Evolutionary conservation across 2,113 vertebrate species (phyloP).

Genomic region (Pteronura brasiliensis): DNA sequence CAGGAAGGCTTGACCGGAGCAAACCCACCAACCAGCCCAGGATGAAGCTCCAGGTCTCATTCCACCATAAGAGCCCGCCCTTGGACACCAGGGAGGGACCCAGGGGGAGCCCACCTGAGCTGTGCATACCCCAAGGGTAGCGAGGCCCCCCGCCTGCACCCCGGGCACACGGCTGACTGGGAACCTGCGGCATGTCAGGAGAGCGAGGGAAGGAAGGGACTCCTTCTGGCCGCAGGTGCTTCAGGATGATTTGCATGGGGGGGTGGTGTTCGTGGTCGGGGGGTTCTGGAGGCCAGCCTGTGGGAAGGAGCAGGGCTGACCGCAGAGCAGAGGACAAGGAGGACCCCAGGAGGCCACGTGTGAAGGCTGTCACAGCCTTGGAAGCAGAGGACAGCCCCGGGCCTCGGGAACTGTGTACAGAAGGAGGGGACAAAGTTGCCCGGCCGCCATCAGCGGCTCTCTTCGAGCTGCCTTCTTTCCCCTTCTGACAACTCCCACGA

Average conservation of each 20-base stretch:
- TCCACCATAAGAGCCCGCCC: rapidly evolving
- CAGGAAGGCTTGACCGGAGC: rapidly evolving
- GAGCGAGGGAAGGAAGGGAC: background rate
- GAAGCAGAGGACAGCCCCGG: background rate
- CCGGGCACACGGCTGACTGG: rapidly evolving
- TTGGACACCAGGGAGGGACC: too few relatives aligned
- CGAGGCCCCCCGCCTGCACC: rapidly evolving
- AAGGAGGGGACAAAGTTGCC: too few relatives aligned
- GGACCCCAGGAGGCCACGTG: rapidly evolving
- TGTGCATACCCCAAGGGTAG: background rate
- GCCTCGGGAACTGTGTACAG: background rate
- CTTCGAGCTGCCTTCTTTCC: background rate
- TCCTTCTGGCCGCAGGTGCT: background rate
- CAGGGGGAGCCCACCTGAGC: background rate
- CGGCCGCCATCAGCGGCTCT: rapidly evolving
- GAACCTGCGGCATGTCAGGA: background rate
- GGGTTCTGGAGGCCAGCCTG: background rate
- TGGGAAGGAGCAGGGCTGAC: background rate
- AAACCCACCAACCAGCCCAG: background rate
- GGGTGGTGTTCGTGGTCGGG: background rate
- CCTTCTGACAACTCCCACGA: background rate
- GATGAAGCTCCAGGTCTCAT: too few relatives aligned
- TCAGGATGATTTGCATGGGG: background rate
- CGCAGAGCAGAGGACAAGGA: background rate
- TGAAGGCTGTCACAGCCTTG: rapidly evolving